Base-by-base conservation (phyloP, 2,113 vertebrate species). In the Herpailurus yagouaroundi region DNA sequence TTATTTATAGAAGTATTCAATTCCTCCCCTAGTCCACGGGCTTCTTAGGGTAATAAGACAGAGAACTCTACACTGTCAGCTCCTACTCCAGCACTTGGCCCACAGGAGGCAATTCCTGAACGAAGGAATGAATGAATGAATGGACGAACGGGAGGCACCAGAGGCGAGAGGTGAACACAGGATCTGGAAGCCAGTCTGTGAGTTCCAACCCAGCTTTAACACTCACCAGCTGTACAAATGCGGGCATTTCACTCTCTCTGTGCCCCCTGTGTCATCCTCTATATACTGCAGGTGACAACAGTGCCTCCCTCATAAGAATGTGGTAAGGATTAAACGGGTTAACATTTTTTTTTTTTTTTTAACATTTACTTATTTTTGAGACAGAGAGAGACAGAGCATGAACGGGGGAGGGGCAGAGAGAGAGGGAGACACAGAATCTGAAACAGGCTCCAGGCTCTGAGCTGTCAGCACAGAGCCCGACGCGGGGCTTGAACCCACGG, bases 261-360 rank as follows among this genome's bases (percentile, higher is more conserved):
- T 25, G 31, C 68, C 77, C 95, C 95, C 95, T 45, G 81, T 87
- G 80, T 94, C 50, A 12, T 87, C 76, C 33, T 88, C 18, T 23
- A 9, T 71, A 41, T 31, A 55, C 16, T 74, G 31, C 14, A 21
- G 16, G n/a, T 50, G 13, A n/a, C 18, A 85, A 86, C 33, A 73
- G 69, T 74, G 63, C 41, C 25, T 48, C 79, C n/a, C 21, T 64
- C 55, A 71, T 4, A 63, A 77, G 25, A 1, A 74, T 45, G 52
- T 71, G 60, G n/a, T 64, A 36, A 91, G 25, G 60, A 85, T 74
- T 66, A 83, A 86, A 74, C 60, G 57, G 25, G 66, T 64, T 88
- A 97, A 68, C 31, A 84, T 94, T 86, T 94, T 77, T 41, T 41
- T 41, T 41, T 41, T 41, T 45, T 45, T 45, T 45, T 45, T 45